Evolutionary conservation across 2,797 vertebrate genomes (phyloP), one percentile per base, ranked within the genome.

Genomic region (Nannoperca australis): DNA sequence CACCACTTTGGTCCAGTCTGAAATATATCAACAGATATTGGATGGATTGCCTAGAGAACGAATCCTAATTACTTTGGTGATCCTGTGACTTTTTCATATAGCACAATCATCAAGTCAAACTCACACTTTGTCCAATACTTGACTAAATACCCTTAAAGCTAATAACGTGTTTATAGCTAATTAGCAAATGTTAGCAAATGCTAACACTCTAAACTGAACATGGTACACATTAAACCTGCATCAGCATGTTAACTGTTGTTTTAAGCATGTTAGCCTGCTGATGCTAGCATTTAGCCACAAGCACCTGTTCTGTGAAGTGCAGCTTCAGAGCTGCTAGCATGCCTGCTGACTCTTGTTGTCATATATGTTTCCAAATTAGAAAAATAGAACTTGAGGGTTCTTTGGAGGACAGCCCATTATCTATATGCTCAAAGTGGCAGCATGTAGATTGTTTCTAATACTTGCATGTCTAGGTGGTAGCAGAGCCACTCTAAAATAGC

Each of bases 381-480:
- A 38, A 36, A 59, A 22, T 56, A 45, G 5, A 45, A 45, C 1
- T 42, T 11, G 30, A 38, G 15, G 30, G 15, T 30, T 51, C 11
- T 60, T 24, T 61, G 5, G 20, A 32, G 17, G n/a, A 32, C 32
- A 32, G 5, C 32, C 32, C 32, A 32, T 32, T 32, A 32, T 32
- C 32, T 32, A 5, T 77, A 1, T 12, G 22, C 53, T 73, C 63
- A 36, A 59, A 73, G 42, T 55, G 77, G 61, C 53, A 72, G 66
- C 70, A 47, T 62, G 70, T 73, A 54, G 49, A 79, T 74, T 79
- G 72, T 71, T 70, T 79, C 85, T 54, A 85, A 77, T 74, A 79
- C 80, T 47, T 74, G 58, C 58, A 55, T 60, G 68, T 72, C 69
- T 62, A n/a, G 5, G 17, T 36, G 47, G 53, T 12, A 13, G 58